Evolutionary conservation across 53 echinoderm and acorn worm species (phyloP), one percentile per base, ranked within the genome.

Genomic region (Actinopyga echinites): DNA sequence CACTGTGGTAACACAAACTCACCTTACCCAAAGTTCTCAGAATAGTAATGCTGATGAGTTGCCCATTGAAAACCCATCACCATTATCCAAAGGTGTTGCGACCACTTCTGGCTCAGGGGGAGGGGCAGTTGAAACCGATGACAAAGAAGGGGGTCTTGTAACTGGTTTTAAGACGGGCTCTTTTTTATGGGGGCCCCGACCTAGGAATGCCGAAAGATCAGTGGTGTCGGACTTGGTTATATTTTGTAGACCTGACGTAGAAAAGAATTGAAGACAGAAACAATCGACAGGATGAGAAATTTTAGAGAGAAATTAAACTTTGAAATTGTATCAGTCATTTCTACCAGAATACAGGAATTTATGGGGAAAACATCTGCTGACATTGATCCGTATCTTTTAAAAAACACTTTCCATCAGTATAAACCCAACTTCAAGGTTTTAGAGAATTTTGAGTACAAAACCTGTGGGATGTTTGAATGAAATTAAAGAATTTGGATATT

Each of bases 111-210:
- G 77, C 30, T 55, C 56, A 3, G 55, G 77, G 26, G 26, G 4
- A 30, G 49, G 45, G 32, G 77, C 54, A 23, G 77, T 31, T 25
- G 26, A 32, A 32, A 30, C 55, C 15, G 49, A 15, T 55, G 77
- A 54, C 19, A 56, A 26, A 21, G 56, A 30, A 56, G 55, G 54
- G 77, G 77, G 57, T 19, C 77, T 53, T 23, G 29, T 29, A 8
- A 30, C n/a, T 33, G 55, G 29, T n/a, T 54, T 53, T 26, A 1
- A 3, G 31, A 56, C 53, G 21, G 62, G 28, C 49, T 77, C 77
- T 49, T 77, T 77, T 56, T 77, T 77, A 77, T 77, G 77, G 77
- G 77, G 77, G 21, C 56, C 77, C 53, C 77, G 23, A 77, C 77
- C 77, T n/a, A 77, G 77, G 77, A 49, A 77, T 45, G 77, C 53